Conservation (phyloP, 1,140 invertebrate genomes). For the Drosophila lacteicornis region DNA sequence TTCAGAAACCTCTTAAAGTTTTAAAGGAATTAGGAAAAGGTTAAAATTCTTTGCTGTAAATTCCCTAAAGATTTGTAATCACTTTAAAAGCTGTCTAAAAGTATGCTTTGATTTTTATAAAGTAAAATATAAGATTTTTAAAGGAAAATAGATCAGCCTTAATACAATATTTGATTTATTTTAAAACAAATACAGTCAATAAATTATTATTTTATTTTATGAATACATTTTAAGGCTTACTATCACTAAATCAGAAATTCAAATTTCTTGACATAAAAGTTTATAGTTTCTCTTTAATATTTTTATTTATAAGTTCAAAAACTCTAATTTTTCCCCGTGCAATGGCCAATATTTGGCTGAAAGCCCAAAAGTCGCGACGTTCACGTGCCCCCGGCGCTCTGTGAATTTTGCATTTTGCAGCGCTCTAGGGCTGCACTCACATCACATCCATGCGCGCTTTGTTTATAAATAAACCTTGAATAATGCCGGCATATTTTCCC, state of each 20-base stretch:
- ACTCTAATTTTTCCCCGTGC: background rate
- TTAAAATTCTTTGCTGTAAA: too few relatives aligned
- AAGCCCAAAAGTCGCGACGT: constrained; percentile 58
- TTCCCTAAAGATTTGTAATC: too few relatives aligned
- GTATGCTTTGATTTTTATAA: background rate
- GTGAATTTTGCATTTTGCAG: constrained; percentile 53
- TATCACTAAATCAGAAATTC: too few relatives aligned
- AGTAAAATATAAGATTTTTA: background rate
- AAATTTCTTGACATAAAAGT: too few relatives aligned
- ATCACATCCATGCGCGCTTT: constrained; percentile 45
- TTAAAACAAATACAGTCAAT: too few relatives aligned
- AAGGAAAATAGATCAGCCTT: too few relatives aligned
- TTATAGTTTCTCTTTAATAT: background rate
- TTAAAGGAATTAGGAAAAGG: too few relatives aligned
- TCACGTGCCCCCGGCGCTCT: constrained; percentile 54
- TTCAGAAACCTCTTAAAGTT: too few relatives aligned
- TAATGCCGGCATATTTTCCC: constrained; percentile 59
- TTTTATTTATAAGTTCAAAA: background rate
- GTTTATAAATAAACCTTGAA: constrained; percentile 79
- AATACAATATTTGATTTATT: too few relatives aligned
- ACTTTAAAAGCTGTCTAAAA: background rate
- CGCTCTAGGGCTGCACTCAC: constrained; percentile 13
- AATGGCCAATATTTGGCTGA: constrained; percentile 45
- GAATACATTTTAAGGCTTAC: too few relatives aligned
- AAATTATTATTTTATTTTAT: too few relatives aligned